Evolutionary conservation across 2,797 vertebrate species (phyloP).

Genomic region (Channa striata): DNA sequence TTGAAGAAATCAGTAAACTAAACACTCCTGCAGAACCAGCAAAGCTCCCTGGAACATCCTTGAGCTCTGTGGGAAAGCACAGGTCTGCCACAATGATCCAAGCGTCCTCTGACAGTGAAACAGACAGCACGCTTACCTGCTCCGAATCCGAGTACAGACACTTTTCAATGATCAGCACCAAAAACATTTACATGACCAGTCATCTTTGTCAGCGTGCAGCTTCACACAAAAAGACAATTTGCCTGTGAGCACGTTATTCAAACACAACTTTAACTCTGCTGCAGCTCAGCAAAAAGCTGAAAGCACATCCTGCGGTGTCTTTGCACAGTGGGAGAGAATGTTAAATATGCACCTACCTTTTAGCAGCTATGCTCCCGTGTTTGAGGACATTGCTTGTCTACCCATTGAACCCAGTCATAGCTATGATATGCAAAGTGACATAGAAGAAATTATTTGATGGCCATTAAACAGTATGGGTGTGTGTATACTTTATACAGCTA

Average conservation of each 20-base stretch:
- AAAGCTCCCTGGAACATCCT: conserved; percentile 2
- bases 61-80: background rate
- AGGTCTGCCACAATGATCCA: conserved; percentile 13
- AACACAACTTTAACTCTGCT: conserved; percentile 32
- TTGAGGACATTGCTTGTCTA: conserved; percentile 81
- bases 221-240: conserved; percentile 33
- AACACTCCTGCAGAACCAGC: conserved; percentile 50
- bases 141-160: conserved; percentile 69
- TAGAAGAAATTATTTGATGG: conserved; percentile 81
- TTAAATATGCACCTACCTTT: conserved; percentile 73
- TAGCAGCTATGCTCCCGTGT: conserved; percentile 76
- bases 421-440: conserved; percentile 73
- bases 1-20: conserved; percentile 79
- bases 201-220: conserved; percentile 16
- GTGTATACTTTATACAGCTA: no score
- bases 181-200: conserved; percentile 39
- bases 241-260: conserved; percentile 46
- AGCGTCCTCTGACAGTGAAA: conserved; percentile 72
- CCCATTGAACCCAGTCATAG: conserved; percentile 42
- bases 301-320: conserved; percentile 10
- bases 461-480: background rate
- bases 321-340: conserved; percentile 68
- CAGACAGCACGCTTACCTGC: conserved; percentile 72
- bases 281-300: conserved; percentile 25
- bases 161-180: conserved; percentile 41